Conservation (phyloP, 2,113 vertebrate species). For the Pseudopodoces humilis region DNA sequence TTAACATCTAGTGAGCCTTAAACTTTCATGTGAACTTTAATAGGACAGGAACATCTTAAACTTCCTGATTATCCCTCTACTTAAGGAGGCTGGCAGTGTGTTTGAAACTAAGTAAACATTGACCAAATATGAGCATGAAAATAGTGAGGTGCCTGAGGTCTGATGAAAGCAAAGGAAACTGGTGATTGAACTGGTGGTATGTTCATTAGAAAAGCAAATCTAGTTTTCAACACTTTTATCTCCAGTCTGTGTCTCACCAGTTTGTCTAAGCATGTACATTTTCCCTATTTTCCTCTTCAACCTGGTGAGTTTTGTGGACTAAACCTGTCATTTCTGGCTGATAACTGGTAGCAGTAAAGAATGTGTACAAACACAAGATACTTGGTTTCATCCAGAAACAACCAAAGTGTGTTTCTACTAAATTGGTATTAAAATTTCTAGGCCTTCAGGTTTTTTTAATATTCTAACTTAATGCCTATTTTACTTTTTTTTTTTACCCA, state of each 20-base stretch:
- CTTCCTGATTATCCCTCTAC: background rate
- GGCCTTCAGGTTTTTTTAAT: background rate
- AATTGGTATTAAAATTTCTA: background rate
- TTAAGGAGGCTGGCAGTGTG: background rate
- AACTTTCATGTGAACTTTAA: background rate
- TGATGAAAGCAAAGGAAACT: background rate
- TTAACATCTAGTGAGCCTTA: background rate
- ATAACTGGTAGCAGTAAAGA: background rate
- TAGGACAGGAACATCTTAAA: background rate
- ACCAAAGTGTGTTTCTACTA: background rate
- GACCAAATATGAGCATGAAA: slow-evolving; percentile 57
- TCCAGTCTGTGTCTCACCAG: background rate
- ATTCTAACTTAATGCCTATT: background rate
- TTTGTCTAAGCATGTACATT: background rate
- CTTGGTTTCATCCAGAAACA: background rate
- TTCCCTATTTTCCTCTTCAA: background rate
- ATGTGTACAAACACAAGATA: background rate
- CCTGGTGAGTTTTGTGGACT: background rate
- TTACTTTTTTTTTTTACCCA: background rate
- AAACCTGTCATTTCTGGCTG: background rate
- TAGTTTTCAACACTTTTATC: background rate
- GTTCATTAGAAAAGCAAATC: background rate
- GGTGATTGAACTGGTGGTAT: background rate
- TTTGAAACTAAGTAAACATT: slow-evolving; percentile 42
- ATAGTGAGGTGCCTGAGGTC: slow-evolving; percentile 15